Evolutionary conservation across 1,140 invertebrate species (phyloP).

Genomic region (Pteromalus puparum): DNA sequence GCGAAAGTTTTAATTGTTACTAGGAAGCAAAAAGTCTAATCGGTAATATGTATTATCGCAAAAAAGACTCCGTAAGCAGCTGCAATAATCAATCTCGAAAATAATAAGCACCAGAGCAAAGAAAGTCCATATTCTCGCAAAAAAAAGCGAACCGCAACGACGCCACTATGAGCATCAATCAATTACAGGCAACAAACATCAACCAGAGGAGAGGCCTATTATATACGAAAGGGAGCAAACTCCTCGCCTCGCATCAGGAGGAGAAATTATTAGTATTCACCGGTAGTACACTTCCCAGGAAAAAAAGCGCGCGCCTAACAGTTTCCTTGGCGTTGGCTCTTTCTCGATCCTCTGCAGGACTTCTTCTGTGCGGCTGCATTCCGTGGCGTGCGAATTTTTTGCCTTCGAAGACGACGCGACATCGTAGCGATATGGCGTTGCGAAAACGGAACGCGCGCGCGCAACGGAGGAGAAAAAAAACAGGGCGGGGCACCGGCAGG

Average conservation of each 20-base stretch:
- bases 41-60: too few relatives aligned
- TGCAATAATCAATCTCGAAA: too few relatives aligned
- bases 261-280: conserved; percentile 27
- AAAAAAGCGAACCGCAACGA: too few relatives aligned
- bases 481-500: conserved; percentile 1
- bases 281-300: not conserved
- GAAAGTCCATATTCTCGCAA: too few relatives aligned
- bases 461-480: not conserved
- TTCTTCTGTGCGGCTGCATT: conserved; percentile 25
- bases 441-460: not conserved
- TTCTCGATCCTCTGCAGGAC: not conserved
- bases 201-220: not conserved
- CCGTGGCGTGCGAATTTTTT: not conserved
- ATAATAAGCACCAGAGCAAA: too few relatives aligned
- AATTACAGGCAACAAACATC: not conserved
- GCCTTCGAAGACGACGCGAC: not conserved
- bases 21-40: not conserved
- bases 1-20: not conserved
- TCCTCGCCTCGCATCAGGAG: not conserved
- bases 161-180: not conserved
- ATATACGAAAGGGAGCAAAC: not conserved
- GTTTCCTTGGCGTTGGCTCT: not conserved
- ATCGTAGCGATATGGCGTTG: not conserved
- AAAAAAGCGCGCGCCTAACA: conserved; percentile 5
- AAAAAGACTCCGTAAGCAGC: too few relatives aligned